Evolutionary conservation across 2,888 invertebrate genomes (phyloP).

Genomic region (Tipula unca): DNA sequence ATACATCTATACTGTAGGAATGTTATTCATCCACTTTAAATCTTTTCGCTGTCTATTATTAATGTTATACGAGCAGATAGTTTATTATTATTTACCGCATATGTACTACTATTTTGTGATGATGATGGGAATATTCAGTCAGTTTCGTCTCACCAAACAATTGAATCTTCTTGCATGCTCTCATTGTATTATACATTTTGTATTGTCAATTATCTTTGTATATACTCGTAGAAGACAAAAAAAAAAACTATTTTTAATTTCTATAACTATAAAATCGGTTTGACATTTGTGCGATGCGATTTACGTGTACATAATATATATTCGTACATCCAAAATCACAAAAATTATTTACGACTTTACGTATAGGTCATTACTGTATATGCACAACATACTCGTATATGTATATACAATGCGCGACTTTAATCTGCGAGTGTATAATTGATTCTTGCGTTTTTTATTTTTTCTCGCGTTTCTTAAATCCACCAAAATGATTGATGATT

Average conservation of each 20-base stretch:
- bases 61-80: background rate
- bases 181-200: background rate
- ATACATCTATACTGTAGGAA: no score
- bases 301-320: no score
- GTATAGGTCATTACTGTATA: no score
- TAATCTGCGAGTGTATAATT: background rate
- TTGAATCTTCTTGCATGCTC: conserved; percentile 14
- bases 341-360: no score
- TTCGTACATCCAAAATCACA: no score
- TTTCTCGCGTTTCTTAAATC: background rate
- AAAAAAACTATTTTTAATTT: background rate
- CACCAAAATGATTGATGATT: conserved; percentile 14
- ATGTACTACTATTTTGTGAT: background rate
- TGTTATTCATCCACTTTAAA: background rate
- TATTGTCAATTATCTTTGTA: background rate
- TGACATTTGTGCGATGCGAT: background rate
- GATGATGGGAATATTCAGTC: background rate
- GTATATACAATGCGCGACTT: no score
- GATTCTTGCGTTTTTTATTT: background rate
- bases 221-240: no score
- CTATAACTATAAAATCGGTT: background rate
- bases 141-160: background rate
- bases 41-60: background rate
- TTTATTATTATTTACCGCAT: conserved; percentile 2
- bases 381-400: no score